Base-by-base conservation (phyloP, 1,140 invertebrate genomes). In the Hyles vespertilio region DNA sequence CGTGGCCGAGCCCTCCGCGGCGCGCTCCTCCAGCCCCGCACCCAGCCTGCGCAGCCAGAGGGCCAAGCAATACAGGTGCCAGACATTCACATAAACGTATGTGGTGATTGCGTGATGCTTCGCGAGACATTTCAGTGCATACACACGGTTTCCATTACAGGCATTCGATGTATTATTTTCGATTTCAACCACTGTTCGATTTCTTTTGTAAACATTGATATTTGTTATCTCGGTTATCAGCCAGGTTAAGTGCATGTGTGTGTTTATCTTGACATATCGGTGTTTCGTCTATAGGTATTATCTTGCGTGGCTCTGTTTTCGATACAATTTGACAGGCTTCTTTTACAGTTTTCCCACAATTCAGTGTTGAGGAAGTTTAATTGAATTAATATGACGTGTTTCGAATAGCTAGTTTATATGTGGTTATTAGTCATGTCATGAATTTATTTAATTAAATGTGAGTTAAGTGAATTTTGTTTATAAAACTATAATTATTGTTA, bases 11-110 rank as follows among this genome's bases (percentile, higher is more conserved):
- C 77, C 87, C 43, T 65, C 73, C 7, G 46, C 72, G 32, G 72
- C 73, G 5, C 78, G 89, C 52, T 84, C 87, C 6, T 66, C 69
- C 46, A 85, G 84, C 59, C 85, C 87, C 6, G 80, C 84, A 8
- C 79, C 81, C 54, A 84, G 83, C 53, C 79, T 88, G 5, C 77
- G 84, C 33, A 89, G 85, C 59, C 85, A 87, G 58, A 65, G 84
- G 51, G 84, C 87, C 9, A 88, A 89, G 63, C 86, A 87, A 63
- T 89, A 89, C 85, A 89, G 89, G 89, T 90, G 77, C 65, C 61
- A 53, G 5, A 12, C 44, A 56, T 56, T 34, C 45, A 60, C 50
- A 43, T 58, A 43, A 54, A 36, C 48, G 47, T 11, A 47, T 50
- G 9, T 11, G 32, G 40, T 43, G 10, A 11, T 56, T 40, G 48